Evolutionary conservation across 2,888 invertebrate species (phyloP).

Genomic region (Beris morrisii): DNA sequence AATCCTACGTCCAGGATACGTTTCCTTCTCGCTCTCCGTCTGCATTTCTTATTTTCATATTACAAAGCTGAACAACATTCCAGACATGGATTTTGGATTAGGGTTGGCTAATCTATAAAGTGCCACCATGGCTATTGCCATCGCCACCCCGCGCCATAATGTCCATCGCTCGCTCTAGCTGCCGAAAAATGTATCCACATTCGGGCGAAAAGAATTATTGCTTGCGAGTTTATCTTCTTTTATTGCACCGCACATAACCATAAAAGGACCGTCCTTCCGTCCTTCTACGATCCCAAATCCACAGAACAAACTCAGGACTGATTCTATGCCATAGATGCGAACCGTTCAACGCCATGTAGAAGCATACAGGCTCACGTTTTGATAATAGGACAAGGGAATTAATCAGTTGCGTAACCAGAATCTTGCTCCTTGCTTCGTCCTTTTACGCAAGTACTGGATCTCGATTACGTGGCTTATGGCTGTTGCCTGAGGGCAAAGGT

Average conservation of each 20-base stretch:
- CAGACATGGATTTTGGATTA: slow-evolving; percentile 37
- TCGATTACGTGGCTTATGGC: slow-evolving; percentile 19
- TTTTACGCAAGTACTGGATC: slow-evolving; percentile 2
- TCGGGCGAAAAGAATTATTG: slow-evolving; percentile 36
- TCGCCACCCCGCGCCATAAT: background rate
- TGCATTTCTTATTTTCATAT: slow-evolving; percentile 2
- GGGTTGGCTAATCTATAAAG: slow-evolving; percentile 35
- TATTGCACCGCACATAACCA: slow-evolving; percentile 38
- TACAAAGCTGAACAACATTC: slow-evolving; percentile 13
- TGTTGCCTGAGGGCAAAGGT: slow-evolving; percentile 6
- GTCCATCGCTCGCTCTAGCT: background rate
- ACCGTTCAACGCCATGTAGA: slow-evolving; percentile 17
- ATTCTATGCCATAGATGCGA: background rate
- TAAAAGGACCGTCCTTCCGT: slow-evolving; percentile 25
- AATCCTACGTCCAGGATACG: background rate
- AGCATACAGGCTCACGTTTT: slow-evolving; percentile 20
- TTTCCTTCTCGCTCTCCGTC: slow-evolving; percentile 3
- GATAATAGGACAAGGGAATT: slow-evolving; percentile 35
- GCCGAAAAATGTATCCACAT: slow-evolving; percentile 30
- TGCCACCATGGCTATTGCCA: slow-evolving; percentile 23
- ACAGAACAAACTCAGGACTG: background rate
- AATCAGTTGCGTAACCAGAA: slow-evolving; percentile 38
- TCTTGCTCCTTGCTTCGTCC: slow-evolving; percentile 7
- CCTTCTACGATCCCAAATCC: background rate
- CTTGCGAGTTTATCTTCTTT: slow-evolving; percentile 37